Conservation (phyloP, 2,113 vertebrate genomes). For the Furnarius figulus region DNA sequence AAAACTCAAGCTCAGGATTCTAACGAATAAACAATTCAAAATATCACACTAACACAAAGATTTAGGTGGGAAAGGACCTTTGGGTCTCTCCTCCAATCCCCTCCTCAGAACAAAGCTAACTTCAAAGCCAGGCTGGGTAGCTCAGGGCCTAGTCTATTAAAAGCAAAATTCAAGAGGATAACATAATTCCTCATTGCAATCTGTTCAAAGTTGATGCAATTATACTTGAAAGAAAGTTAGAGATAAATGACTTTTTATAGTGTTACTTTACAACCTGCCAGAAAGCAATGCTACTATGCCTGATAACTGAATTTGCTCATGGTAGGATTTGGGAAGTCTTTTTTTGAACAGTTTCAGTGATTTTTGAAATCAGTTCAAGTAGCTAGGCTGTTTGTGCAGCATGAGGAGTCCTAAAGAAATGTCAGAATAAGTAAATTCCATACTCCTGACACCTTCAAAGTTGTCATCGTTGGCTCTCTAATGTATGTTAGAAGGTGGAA, state of each 20-base stretch:
- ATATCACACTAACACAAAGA: not conserved
- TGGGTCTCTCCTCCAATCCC: not conserved
- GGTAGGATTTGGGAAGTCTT: not conserved
- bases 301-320: not conserved
- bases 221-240: not conserved
- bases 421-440: not conserved
- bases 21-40: not conserved
- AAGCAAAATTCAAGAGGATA: not conserved
- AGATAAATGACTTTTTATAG: not conserved
- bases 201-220: not conserved
- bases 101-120: not conserved
- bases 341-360: not conserved
- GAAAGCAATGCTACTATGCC: not conserved
- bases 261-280: not conserved
- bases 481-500: not conserved
- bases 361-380: not conserved
- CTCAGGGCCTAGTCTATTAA: not conserved
- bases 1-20: not conserved
- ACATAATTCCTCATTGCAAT: not conserved
- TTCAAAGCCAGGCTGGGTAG: not conserved
- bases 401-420: not conserved
- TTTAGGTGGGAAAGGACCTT: not conserved
- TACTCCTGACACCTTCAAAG: not conserved
- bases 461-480: not conserved
- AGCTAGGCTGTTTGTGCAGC: not conserved